These are phyloP conservation scores for Lacerta bilineata DNA, from an alignment of 2,797 vertebrate genomes.

Conservation along the genomic window DNA sequence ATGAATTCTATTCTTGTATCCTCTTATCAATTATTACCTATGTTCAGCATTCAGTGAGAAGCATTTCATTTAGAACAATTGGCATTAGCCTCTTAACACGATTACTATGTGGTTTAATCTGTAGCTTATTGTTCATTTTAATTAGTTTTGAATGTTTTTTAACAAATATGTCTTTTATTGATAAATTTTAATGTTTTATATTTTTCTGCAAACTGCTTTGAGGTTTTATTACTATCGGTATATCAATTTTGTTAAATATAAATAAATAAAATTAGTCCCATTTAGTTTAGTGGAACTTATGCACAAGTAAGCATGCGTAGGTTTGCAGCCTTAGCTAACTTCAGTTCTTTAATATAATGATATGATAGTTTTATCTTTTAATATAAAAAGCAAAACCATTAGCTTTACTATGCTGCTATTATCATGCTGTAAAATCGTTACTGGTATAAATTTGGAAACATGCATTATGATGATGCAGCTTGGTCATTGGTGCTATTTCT, in stretches of 20 bases:
- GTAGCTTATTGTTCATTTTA: too few relatives aligned
- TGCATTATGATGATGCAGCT: background rate
- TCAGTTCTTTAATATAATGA: background rate
- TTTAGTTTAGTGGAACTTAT: too few relatives aligned
- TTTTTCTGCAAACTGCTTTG: too few relatives aligned
- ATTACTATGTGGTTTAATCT: background rate
- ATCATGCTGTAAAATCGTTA: background rate
- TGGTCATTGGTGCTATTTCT: background rate
- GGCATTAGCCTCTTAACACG: background rate
- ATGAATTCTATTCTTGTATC: slow-evolving; percentile 94
- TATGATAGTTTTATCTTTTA: background rate
- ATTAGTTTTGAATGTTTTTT: too few relatives aligned
- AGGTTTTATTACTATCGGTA: too few relatives aligned
- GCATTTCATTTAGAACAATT: slow-evolving; percentile 17
- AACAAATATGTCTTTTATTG: too few relatives aligned
- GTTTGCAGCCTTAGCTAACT: background rate
- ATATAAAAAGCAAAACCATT: background rate
- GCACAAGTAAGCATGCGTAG: too few relatives aligned
- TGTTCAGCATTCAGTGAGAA: background rate
- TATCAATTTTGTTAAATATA: too few relatives aligned
- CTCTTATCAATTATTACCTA: slow-evolving; percentile 69
- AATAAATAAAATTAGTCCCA: too few relatives aligned
- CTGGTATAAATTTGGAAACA: background rate
- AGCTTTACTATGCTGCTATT: background rate
- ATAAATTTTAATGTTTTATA: too few relatives aligned